Conservation (phyloP, 2,888 invertebrate genomes). For the Acleris laterana region DNA sequence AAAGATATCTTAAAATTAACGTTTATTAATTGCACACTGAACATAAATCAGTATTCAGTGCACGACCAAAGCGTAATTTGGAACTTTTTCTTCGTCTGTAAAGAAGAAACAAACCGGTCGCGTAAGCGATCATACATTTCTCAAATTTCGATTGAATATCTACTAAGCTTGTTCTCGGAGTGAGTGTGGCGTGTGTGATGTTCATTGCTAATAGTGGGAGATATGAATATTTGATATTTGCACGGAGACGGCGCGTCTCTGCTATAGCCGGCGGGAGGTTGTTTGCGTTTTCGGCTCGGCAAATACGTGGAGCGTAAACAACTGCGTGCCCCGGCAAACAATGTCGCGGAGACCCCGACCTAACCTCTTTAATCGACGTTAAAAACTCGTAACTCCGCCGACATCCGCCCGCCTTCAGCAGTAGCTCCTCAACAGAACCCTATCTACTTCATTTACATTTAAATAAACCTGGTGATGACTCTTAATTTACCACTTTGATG, state of each 20-base stretch:
- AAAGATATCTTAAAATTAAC: slow-evolving; percentile 27
- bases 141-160: slow-evolving; percentile 19
- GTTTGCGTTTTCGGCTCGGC: slow-evolving; percentile 56
- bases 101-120: slow-evolving; percentile 28
- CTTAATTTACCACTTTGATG: slow-evolving; percentile 30
- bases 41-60: slow-evolving; percentile 26
- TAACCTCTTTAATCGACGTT: slow-evolving; percentile 43
- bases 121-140: slow-evolving; percentile 13
- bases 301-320: slow-evolving; percentile 61
- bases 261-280: slow-evolving; percentile 46
- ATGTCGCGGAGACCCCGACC: slow-evolving; percentile 34
- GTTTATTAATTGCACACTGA: slow-evolving; percentile 29
- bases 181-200: slow-evolving; percentile 4
- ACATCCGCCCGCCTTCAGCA: slow-evolving; percentile 23
- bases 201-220: slow-evolving; percentile 26
- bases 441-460: slow-evolving; percentile 37
- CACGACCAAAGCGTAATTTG: slow-evolving; percentile 27
- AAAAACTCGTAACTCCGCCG: slow-evolving; percentile 35
- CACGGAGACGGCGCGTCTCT: slow-evolving; percentile 44
- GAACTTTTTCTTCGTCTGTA: slow-evolving; percentile 24
- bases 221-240: slow-evolving; percentile 45
- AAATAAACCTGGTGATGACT: slow-evolving; percentile 30
- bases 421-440: slow-evolving; percentile 24
- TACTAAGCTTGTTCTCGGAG: slow-evolving; percentile 3
- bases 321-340: slow-evolving; percentile 50